Base-by-base conservation (phyloP, 2,113 vertebrate genomes). In the Danionella cerebrum region DNA sequence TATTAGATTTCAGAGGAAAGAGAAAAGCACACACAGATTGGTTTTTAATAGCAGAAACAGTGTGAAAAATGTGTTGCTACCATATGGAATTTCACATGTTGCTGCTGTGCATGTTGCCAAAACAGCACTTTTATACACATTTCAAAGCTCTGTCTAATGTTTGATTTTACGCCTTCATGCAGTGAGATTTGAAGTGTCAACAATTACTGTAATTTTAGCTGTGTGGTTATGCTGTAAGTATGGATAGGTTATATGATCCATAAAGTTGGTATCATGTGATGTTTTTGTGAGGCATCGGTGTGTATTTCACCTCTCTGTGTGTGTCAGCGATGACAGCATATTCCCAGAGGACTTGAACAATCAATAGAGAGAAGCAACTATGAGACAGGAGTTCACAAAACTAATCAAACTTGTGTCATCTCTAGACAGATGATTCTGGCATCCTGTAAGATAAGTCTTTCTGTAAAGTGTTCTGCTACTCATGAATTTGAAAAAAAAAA, bases 361-460 rank as follows among this genome's bases (percentile, higher is more conserved):
- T 53, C 51, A 33, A 53, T 53, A 53, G 51, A 35, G 27, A 33
- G 51, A 53, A 29, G n/a, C 50, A 53, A 12, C 50, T 24, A 18
- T 57, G 54, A 58, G 35, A 58, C 7, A 14, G 35, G 7, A 22
- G 35, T 58, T 41, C 35, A 58, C 54, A 58, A 58, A 58, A 41
- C 21, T 25, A 41, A 25, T 53, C 51, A 53, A 53, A 53, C 50
- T 53, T 33, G 50, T 53, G 51, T 19, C 51, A 33, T 29, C 27
- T 53, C 29, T 16, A 53, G 14, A 53, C 16, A 33, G 51, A 14
- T 16, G 10, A 18, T 33, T 53, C 27, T 53, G 27, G 19, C 14
- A 18, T 6, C 16, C 27, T 53, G 9, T 33, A 53, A 19, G 27
- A 31, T 0, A 53, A 12, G 5, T 33, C 27, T 33, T 14, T 19